Evolutionary conservation across 2,113 vertebrate genomes (phyloP).

Genomic region (Chionodraco myersi): DNA sequence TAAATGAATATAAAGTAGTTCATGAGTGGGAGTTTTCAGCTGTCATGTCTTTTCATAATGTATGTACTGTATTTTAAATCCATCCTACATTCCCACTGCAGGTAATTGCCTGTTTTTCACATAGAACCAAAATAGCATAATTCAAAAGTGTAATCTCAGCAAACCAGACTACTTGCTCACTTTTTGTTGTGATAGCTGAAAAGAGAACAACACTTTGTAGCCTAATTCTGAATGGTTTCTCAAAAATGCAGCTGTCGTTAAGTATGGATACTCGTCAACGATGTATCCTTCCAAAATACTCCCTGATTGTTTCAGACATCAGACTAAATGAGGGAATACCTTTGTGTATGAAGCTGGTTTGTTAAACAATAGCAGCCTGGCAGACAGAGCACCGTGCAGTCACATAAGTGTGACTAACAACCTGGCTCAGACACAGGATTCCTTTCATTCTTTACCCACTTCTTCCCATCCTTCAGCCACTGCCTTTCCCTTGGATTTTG

Average conservation of each 20-base stretch:
- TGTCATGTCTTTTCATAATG: background rate
- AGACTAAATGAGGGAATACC: slow-evolving; percentile 51
- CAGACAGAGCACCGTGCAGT: slow-evolving; percentile 38
- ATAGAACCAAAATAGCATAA: background rate
- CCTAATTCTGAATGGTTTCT: slow-evolving; percentile 24
- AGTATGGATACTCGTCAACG: slow-evolving; percentile 14
- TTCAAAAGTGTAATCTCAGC: background rate
- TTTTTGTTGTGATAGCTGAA: background rate
- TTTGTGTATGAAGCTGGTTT: slow-evolving; percentile 44
- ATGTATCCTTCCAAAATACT: slow-evolving; percentile 20
- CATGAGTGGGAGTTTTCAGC: background rate
- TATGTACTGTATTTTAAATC: background rate
- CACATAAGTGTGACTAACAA: slow-evolving; percentile 61
- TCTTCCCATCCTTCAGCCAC: slow-evolving; percentile 15
- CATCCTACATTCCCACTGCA: background rate
- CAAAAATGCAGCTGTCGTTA: slow-evolving; percentile 22
- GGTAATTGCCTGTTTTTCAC: background rate
- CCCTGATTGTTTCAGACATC: slow-evolving; percentile 34
- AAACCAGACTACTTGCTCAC: slow-evolving; percentile 1
- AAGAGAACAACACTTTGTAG: background rate
- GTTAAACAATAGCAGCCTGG: slow-evolving; percentile 46
- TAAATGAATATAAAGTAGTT: background rate
- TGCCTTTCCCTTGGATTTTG: slow-evolving; percentile 21
- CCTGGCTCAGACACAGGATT: slow-evolving; percentile 36
- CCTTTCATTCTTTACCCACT: slow-evolving; percentile 25